Base-by-base conservation (phyloP, 2,888 invertebrate genomes). In the Diplolepis rosae region DNA sequence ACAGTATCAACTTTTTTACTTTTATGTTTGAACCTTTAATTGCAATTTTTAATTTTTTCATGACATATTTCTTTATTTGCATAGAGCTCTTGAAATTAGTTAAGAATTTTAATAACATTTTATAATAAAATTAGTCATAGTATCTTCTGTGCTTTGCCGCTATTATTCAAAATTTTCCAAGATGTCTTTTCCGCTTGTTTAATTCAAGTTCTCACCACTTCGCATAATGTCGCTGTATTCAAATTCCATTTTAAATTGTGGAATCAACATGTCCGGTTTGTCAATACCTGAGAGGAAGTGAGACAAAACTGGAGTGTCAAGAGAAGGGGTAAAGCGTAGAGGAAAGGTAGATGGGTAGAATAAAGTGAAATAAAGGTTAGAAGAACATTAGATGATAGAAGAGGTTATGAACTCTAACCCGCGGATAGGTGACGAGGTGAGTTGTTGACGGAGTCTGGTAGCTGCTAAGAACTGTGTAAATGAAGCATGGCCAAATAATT, bases 361-460 rank as follows among this genome's bases (percentile, higher is more conserved):
- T 82, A 82, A 80, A 80, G 83, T 82, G 81, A 80, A 79, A 76
- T 75, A 81, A 84, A 85, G 84, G 84, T 83, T 84, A 82, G 78
- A n/a, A n/a, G n/a, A n/a, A n/a, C n/a, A n/a, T n/a, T n/a, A n/a
- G n/a, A n/a, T n/a, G n/a, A n/a, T n/a, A n/a, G n/a, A 82, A 82
- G 82, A 85, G 84, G 84, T 84, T 84, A 85, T 83, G 84, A 84
- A 85, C 84, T 85, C 83, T 82, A 80, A 82, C 82, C 80, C 80
- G 79, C 76, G 77, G 70, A 77, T 79, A 73, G 75, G 78, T 76
- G 80, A 79, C 75, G 80, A 78, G 79, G 80, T 69, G 77, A 79
- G 2, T 15, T 45, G 45, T 18, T 6, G 2, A n/a, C n/a, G 24
- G 50, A 50, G 50, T n/a, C 13, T 56, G 5, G 18, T 56, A 82